Evolutionary conservation across 2,888 invertebrate genomes (phyloP).

Genomic region (Eumerus sabulonum): DNA sequence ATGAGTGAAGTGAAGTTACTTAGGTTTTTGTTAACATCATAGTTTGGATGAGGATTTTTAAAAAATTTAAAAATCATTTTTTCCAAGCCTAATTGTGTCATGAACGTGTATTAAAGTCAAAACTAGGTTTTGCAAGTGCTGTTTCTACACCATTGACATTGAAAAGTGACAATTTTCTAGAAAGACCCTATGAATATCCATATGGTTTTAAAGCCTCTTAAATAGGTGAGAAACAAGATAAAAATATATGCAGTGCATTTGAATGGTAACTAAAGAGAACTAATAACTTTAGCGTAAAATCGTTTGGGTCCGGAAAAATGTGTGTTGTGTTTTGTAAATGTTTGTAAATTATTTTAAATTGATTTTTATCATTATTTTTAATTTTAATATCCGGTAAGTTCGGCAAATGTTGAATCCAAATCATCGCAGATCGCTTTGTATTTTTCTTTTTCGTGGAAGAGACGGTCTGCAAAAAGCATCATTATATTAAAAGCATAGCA

Average conservation of each 20-base stretch:
- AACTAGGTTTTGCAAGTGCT: not conserved
- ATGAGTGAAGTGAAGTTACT: too few species aligned
- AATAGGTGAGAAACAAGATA: not conserved
- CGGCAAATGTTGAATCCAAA: slow-evolving; percentile 97
- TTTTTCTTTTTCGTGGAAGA: slow-evolving; percentile 90
- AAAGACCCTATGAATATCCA: too few species aligned
- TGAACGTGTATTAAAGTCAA: slow-evolving; percentile 22
- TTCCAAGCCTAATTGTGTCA: too few species aligned
- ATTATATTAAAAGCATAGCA: slow-evolving; percentile 73
- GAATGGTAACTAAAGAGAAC: slow-evolving; percentile 20
- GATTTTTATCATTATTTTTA: slow-evolving; percentile 59
- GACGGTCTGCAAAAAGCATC: slow-evolving; percentile 86
- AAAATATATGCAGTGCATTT: slow-evolving; percentile 50
- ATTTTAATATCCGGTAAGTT: slow-evolving; percentile 96
- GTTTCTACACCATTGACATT: slow-evolving; percentile 21
- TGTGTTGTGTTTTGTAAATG: slow-evolving; percentile 60
- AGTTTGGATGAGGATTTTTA: too few species aligned
- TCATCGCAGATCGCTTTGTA: slow-evolving; percentile 99
- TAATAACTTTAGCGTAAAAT: slow-evolving; percentile 19
- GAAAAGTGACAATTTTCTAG: too few species aligned
- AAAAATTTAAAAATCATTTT: too few species aligned
- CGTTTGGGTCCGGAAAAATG: slow-evolving; percentile 16
- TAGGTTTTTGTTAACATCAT: too few species aligned
- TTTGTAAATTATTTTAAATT: slow-evolving; percentile 59
- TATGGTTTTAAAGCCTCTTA: too few species aligned